Evolutionary conservation across 2,888 invertebrate genomes (phyloP), one percentile per base, ranked within the genome.

Genomic region (Phortica okadai): DNA sequence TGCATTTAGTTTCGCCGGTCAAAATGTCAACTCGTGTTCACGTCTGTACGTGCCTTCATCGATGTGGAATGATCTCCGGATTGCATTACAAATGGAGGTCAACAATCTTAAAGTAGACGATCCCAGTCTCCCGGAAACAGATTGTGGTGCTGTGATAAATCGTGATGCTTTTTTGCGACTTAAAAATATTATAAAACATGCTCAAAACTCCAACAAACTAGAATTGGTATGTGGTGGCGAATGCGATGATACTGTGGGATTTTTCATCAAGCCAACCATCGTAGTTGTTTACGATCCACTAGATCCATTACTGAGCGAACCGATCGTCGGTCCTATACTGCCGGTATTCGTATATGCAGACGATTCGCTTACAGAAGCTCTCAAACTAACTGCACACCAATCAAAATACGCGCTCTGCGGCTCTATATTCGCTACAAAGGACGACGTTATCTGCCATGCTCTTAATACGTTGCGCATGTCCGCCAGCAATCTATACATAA

Each of bases 401-500:
- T 79, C 79, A 5, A 77, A 73, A 54, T 74, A 74, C 16, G 79
- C 80, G 0, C 74, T 77, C 0, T 79, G 81, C 33, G 80, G 80
- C 16, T 80, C 81, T 10, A 64, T 80, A 5, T 80, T 80, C 42
- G 80, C 81, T 21, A 33, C 21, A 6, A 79, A 72, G 0, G 77
- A 81, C 41, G 81, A 79, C 44, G 74, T 81, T 14, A 79, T 80
- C 21, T 73, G 72, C 0, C 75, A 74, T 25, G 81, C 81, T 25
- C 50, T 80, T 0, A 79, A 77, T 50, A 72, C 77, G 6, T 58
- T 80, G 44, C 81, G 80, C 11, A 80, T 80, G 80, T 73, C 79
- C 8, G 80, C 80, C 64, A 80, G 80, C 45, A 80, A 80, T 77
- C 73, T 80, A 6, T 80, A 80, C 74, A 77, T 80, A 21, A 80